Conservation (phyloP, 2,113 vertebrate species). For the Amazona vittata region DNA sequence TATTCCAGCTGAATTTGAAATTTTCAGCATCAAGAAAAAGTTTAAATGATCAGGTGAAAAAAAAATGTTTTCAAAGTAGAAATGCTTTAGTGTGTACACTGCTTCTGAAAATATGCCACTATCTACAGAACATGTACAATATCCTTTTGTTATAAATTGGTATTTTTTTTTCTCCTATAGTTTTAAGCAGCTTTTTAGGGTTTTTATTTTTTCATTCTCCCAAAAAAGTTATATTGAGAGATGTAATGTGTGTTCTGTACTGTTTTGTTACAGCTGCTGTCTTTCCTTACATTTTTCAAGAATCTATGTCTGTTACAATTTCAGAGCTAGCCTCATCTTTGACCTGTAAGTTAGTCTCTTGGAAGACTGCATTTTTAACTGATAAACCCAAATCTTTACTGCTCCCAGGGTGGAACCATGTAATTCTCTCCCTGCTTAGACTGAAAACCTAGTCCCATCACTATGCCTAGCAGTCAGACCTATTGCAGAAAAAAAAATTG, state of each 20-base stretch:
- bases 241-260: background rate
- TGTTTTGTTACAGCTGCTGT: background rate
- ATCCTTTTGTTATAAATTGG: background rate
- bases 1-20: background rate
- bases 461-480: background rate
- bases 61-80: background rate
- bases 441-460: background rate
- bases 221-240: background rate
- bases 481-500: background rate
- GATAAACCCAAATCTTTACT: background rate
- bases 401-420: background rate
- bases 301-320: background rate
- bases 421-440: background rate
- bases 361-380: background rate
- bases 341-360: background rate
- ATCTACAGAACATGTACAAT: background rate
- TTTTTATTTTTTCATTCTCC: background rate
- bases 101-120: background rate
- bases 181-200: background rate
- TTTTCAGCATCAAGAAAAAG: background rate
- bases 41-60: background rate
- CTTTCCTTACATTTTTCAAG: background rate
- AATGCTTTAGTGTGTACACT: background rate
- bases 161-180: background rate
- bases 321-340: background rate